Percentiles rank a stretch among this genome's conserved stretches.
Conservation (phyloP, 1,140 invertebrate species). For the Cheumatopsyche charites region DNA sequence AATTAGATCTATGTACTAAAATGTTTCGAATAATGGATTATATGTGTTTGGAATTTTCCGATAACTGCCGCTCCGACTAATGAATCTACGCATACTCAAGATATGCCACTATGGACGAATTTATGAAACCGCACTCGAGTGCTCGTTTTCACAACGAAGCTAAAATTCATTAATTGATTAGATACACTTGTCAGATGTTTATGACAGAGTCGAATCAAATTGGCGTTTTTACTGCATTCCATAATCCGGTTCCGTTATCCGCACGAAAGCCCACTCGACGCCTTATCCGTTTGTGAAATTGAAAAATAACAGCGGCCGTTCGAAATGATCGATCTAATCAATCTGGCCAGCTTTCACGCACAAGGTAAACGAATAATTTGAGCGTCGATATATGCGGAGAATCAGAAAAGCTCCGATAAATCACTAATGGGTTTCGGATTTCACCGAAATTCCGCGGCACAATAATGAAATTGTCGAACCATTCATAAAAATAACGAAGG, state of each 20-base stretch:
- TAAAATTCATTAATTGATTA: constrained; percentile 31
- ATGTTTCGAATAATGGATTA: no score
- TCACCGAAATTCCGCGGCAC: neutral
- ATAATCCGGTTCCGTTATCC: constrained; percentile 31
- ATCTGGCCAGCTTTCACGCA: neutral
- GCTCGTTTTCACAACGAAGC: neutral
- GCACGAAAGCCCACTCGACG: constrained; percentile 17
- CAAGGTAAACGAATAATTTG: neutral
- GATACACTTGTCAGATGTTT: constrained; percentile 19
- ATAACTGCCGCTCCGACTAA: no score
- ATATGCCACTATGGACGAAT: no score
- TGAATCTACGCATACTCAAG: no score
- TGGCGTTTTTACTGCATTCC: constrained; percentile 32
- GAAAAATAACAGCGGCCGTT: constrained; percentile 2
- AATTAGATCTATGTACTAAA: no score
- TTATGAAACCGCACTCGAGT: neutral
- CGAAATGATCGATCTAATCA: constrained; percentile 17
- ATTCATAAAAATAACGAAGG: neutral
- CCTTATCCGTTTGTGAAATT: constrained; percentile 26
- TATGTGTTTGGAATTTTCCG: no score
- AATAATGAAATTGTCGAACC: neutral
- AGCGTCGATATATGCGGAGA: neutral
- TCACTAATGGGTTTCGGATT: constrained; percentile 4
- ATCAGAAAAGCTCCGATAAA: constrained; percentile 4
- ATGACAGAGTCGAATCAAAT: constrained; percentile 31